Percentiles rank a stretch among this genome's conserved stretches.
These are phyloP conservation scores for Pararge aegeria DNA, from an alignment of 1,140 invertebrate species.

Conservation along the genomic window DNA sequence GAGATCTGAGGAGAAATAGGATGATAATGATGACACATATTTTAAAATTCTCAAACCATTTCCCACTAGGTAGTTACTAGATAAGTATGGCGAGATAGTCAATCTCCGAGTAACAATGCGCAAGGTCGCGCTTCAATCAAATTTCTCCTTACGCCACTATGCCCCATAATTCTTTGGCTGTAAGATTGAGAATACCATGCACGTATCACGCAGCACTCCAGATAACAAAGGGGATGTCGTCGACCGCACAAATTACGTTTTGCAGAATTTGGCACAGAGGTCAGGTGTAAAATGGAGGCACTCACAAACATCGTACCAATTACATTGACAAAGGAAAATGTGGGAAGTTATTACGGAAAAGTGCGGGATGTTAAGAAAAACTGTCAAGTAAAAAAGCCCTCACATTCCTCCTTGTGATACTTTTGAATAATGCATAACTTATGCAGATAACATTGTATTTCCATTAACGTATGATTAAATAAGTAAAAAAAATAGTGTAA, in stretches of 20 bases:
- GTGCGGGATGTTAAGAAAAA: neutral
- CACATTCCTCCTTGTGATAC: no score
- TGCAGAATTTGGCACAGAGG: conserved; percentile 19
- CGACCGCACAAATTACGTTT: conserved; percentile 19
- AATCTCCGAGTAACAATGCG: conserved; percentile 4
- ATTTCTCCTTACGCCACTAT: neutral
- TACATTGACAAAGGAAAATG: neutral
- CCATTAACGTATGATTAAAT: no score
- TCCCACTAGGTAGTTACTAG: neutral
- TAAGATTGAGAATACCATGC: conserved; percentile 6
- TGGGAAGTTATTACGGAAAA: neutral
- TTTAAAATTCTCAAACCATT: neutral
- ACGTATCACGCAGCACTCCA: neutral
- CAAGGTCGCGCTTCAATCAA: conserved; percentile 11
- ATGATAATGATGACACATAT: no score
- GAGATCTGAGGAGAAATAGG: no score
- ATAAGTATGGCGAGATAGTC: neutral
- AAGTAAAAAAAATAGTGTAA: no score
- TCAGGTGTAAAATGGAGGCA: conserved; percentile 18
- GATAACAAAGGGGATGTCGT: conserved; percentile 18
- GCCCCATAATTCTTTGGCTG: neutral
- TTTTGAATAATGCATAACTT: no score
- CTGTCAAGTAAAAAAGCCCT: neutral
- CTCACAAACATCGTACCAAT: neutral
- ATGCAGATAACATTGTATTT: no score